Percentiles rank a stretch among this genome's conserved stretches.
phyloP scores from a whole-genome alignment of 2,113 vertebrate genomes.

The Prionailurus viverrinus region DNA sequence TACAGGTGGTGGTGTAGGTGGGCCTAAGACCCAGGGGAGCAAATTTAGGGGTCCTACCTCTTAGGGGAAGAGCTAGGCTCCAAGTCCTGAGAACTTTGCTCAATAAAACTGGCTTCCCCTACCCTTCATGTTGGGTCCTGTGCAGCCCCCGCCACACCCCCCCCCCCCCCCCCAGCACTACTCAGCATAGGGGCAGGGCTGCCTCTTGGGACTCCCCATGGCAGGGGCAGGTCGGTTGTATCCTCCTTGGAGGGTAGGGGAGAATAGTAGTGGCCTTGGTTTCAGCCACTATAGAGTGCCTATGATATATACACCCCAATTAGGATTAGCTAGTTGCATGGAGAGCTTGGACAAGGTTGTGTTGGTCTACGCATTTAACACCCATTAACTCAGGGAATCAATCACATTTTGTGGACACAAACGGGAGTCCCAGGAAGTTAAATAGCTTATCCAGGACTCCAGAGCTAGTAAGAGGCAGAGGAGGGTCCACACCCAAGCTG shows the following conservation, averaged over 20 bases:
- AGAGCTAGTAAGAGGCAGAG: not conserved
- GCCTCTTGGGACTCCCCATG: not conserved
- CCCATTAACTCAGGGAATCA: not conserved
- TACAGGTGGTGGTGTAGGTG: not conserved
- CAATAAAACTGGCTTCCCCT: conserved; percentile 76
- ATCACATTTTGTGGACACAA: not conserved
- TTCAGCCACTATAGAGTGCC: not conserved
- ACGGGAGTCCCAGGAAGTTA: not conserved
- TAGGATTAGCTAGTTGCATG: not conserved
- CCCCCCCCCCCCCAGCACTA: not conserved
- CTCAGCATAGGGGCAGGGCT: not conserved
- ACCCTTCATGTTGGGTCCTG: not conserved
- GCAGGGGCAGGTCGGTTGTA: not conserved
- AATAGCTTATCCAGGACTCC: not conserved
- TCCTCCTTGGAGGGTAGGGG: not conserved
- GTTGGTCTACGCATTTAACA: not conserved
- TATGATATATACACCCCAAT: not conserved
- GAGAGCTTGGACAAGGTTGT: not conserved
- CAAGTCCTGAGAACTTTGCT: conserved; percentile 45
- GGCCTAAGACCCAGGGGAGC: not conserved
- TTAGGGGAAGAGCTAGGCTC: not conserved
- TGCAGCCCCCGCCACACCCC: not conserved
- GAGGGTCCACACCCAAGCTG: not conserved
- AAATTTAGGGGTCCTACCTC: conserved; percentile 24
- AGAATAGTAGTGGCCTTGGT: not conserved